Evolutionary conservation across 2,888 invertebrate genomes (phyloP), one percentile per base, ranked within the genome.

Genomic region (Drosophila pegasa): DNA sequence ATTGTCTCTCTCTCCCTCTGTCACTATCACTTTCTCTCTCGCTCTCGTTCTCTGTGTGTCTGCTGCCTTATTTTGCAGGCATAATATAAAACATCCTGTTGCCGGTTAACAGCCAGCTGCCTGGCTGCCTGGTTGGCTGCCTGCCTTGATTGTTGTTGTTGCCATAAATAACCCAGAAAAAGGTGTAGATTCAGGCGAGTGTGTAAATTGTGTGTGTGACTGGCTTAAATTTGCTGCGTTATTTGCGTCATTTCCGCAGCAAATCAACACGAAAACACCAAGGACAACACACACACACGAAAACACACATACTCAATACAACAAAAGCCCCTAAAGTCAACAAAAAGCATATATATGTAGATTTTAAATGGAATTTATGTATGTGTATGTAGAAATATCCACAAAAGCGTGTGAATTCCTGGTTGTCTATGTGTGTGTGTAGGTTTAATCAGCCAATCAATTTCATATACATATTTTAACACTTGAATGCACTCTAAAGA

Each of bases 241-340:
- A 87, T 84, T 84, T 84, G 85, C 87, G 74, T 84, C 84, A 84
- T 84, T 84, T 84, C 84, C 87, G 87, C 72, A 66, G 85, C 82
- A 84, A 85, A 85, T 85, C 84, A 82, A 82, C 65, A 65, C 58
- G 54, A 63, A 79, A 79, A 74, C 60, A 29, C 64, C 86, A 73
- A 71, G 72, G 63, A 70, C 75, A 82, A 45, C 52, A 48, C 48
- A 38, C 55, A 58, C 51, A 43, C 14, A 33, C 48, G n/a, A n/a
- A 37, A 10, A 38, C 54, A 7, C 31, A 40, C 54, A 41, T 20
- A n/a, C 41, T 16, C 54, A 38, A 40, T 22, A 58, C 69, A 57
- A 68, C 65, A 82, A 67, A 76, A 33, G 74, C 27, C 35, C 48
- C 25, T 20, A 33, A 63, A 55, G 61, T 52, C 61, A 65, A 51